Evolutionary conservation across 2,797 vertebrate genomes (phyloP).

Genomic region (Lycodopsis pacificus): DNA sequence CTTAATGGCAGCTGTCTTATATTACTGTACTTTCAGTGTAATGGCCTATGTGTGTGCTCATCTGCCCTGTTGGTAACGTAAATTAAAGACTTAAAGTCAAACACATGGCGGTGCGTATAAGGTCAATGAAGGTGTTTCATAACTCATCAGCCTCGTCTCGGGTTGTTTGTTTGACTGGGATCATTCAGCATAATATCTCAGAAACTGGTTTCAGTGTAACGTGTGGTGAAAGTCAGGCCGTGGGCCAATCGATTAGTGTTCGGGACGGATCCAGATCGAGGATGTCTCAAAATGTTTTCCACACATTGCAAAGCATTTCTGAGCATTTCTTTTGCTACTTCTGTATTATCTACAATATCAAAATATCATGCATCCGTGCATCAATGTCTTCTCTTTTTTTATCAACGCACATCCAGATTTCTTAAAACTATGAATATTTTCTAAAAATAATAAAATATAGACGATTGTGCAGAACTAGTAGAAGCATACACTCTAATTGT

Average conservation of each 20-base stretch:
- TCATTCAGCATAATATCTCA: constrained; percentile 8
- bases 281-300: neutral
- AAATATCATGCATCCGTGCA: neutral
- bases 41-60: neutral
- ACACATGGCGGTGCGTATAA: neutral
- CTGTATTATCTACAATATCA: neutral
- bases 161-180: constrained; percentile 21
- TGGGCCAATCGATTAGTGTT: constrained; percentile 13
- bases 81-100: neutral
- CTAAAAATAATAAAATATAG: neutral
- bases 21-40: neutral
- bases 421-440: neutral
- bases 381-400: neutral
- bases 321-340: neutral
- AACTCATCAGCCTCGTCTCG: neutral
- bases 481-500: neutral
- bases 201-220: constrained; percentile 5
- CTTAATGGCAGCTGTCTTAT: neutral
- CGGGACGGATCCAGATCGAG: neutral
- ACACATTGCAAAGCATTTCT: neutral
- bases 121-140: neutral
- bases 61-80: neutral
- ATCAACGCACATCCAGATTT: neutral
- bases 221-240: neutral
- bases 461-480: neutral